Percentiles rank a stretch among this genome's conserved stretches.
Conservation (phyloP, 2,888 invertebrate genomes). For the Carcina quercana region DNA sequence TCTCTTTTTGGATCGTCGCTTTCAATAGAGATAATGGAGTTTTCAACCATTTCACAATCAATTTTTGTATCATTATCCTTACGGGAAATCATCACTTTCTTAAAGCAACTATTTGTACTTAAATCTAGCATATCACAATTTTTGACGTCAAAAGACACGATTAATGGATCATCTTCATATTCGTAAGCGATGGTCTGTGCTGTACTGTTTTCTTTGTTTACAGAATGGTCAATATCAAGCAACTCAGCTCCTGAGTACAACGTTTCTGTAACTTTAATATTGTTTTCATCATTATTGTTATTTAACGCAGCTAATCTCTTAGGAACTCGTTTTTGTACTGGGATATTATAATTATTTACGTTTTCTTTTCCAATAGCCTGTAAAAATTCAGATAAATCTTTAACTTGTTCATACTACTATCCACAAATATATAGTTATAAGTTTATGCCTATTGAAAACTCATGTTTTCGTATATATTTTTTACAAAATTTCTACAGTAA, state of each 20-base stretch:
- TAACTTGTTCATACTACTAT: no score
- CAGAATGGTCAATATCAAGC: no score
- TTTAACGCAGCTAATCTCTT: no score
- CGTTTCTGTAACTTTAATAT: slow-evolving; percentile 21
- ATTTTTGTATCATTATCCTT: slow-evolving; percentile 31
- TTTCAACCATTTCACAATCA: slow-evolving; percentile 44
- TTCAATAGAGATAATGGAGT: slow-evolving; percentile 30
- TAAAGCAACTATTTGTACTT: slow-evolving; percentile 39
- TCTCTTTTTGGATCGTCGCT: no score
- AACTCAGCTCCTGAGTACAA: slow-evolving; percentile 30
- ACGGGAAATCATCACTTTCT: slow-evolving; percentile 31
- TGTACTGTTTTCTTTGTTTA: slow-evolving; percentile 17
- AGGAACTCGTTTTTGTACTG: no score
- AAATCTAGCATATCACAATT: slow-evolving; percentile 40
- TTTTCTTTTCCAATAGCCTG: no score
- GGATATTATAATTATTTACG: no score
- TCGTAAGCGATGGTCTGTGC: slow-evolving; percentile 28
- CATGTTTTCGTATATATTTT: no score
- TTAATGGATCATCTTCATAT: slow-evolving; percentile 22
- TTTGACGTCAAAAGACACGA: slow-evolving; percentile 40
- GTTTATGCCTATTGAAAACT: no score
- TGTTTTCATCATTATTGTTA: slow-evolving; percentile 4
- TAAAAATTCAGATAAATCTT: no score
- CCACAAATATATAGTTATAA: no score
- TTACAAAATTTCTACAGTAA: no score